phyloP scores from a whole-genome alignment of 1,140 invertebrate genomes.

The Dryas iulia region DNA sequence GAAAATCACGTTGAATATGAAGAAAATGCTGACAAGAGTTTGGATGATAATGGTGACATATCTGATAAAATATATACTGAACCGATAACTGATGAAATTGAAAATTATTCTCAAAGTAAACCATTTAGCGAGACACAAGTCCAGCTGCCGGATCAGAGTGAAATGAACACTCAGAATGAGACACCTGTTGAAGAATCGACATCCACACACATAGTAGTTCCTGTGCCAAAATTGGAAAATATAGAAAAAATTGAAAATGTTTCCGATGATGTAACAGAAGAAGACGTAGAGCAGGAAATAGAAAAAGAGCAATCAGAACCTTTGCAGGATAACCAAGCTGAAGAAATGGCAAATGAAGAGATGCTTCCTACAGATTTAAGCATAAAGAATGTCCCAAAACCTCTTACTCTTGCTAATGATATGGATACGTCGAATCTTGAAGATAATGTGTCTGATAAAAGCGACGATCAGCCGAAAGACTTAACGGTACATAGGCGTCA shows the following conservation, averaged over 20 bases:
- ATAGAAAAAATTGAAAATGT: constrained; percentile 9
- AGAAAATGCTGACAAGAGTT: constrained; percentile 53
- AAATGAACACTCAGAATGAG: constrained; percentile 46
- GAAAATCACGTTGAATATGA: constrained; percentile 55
- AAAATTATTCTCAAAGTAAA: constrained; percentile 46
- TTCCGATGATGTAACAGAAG: constrained; percentile 4
- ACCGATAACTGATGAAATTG: constrained; percentile 56
- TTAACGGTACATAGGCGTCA: constrained; percentile 79
- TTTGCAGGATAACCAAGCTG: constrained; percentile 27
- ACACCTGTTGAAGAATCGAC: constrained; percentile 25
- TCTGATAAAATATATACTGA: constrained; percentile 53
- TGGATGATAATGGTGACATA: constrained; percentile 45
- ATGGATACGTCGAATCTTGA: constrained; percentile 59
- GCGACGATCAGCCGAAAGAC: constrained; percentile 82
- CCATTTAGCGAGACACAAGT: constrained; percentile 41
- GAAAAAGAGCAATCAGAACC: constrained; percentile 8
- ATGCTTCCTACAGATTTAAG: constrained; percentile 77
- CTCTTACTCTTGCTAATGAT: constrained; percentile 40
- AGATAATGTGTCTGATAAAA: constrained; percentile 65
- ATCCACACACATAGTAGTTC: background rate
- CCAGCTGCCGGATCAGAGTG: constrained; percentile 58
- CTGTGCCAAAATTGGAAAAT: constrained; percentile 11
- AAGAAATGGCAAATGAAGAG: constrained; percentile 48
- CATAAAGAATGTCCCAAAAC: constrained; percentile 48
- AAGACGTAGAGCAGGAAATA: constrained; percentile 30